Conservation (phyloP, 2,113 vertebrate genomes). For the Blennius ocellaris region DNA sequence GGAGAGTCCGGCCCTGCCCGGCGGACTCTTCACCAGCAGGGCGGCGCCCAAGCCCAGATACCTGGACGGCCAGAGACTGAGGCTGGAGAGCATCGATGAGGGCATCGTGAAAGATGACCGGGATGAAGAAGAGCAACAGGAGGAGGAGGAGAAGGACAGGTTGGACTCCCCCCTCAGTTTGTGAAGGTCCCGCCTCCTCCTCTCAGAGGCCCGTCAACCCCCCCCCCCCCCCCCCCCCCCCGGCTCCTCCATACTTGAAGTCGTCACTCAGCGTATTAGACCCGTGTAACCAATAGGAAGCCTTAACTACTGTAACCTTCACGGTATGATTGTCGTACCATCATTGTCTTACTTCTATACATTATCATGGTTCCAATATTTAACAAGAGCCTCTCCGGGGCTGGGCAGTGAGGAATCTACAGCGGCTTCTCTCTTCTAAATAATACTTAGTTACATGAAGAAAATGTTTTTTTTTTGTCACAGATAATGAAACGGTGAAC, state of each 20-base stretch:
- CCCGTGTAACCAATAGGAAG: constrained; percentile 60
- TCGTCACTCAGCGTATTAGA: constrained; percentile 38
- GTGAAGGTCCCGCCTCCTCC: background rate
- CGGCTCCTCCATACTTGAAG: constrained; percentile 39
- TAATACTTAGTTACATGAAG: background rate
- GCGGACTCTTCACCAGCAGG: constrained; percentile 75
- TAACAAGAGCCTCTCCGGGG: constrained; percentile 10
- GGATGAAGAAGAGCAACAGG: constrained; percentile 63
- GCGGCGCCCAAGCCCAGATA: constrained; percentile 80
- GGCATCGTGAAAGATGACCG: constrained; percentile 86
- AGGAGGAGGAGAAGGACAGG: constrained; percentile 48
- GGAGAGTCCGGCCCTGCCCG: constrained; percentile 82
- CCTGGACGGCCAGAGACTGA: constrained; percentile 87
- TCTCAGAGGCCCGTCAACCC: no score
- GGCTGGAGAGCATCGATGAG: constrained; percentile 96
- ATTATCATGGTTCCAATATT: constrained; percentile 17
- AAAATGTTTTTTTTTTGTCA: background rate
- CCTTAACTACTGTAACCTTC: constrained; percentile 70
- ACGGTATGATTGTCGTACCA: constrained; percentile 23
- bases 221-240: no score
- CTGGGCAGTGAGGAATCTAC: background rate
- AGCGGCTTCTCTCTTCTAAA: background rate
- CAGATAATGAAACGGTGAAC: no score
- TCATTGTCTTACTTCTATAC: background rate
- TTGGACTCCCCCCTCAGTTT: background rate